Conservation (phyloP, 2,113 vertebrate species). For the Ammospiza caudacuta region DNA sequence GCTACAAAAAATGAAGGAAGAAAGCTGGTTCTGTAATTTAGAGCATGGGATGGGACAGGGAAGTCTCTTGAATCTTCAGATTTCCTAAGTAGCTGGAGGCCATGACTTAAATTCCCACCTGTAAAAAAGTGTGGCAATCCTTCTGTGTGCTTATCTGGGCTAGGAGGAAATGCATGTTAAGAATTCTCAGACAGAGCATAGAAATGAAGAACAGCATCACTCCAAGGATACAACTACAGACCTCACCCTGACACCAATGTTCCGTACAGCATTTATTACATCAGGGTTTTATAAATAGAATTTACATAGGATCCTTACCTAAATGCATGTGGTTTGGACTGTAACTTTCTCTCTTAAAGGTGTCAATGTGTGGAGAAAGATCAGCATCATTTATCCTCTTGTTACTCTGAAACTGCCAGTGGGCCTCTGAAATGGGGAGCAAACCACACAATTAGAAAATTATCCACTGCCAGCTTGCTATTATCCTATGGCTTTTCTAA, state of each 20-base stretch:
- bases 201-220: neutral
- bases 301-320: neutral
- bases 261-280: neutral
- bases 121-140: neutral
- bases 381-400: neutral
- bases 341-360: neutral
- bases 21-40: neutral
- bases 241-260: neutral
- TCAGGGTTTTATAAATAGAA: neutral
- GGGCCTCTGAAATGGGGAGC: neutral
- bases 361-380: neutral
- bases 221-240: neutral
- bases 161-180: neutral
- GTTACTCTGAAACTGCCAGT: constrained; percentile 1
- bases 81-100: neutral
- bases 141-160: neutral
- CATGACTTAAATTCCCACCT: neutral
- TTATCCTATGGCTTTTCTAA: constrained; percentile 40
- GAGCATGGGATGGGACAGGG: neutral
- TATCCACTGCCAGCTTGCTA: neutral
- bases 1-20: neutral
- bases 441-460: constrained; percentile 10
- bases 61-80: neutral
- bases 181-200: neutral
- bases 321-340: neutral